phyloP scores from a whole-genome alignment of 92 coral and sea anemone species.

The Desmophyllum pertusum region DNA sequence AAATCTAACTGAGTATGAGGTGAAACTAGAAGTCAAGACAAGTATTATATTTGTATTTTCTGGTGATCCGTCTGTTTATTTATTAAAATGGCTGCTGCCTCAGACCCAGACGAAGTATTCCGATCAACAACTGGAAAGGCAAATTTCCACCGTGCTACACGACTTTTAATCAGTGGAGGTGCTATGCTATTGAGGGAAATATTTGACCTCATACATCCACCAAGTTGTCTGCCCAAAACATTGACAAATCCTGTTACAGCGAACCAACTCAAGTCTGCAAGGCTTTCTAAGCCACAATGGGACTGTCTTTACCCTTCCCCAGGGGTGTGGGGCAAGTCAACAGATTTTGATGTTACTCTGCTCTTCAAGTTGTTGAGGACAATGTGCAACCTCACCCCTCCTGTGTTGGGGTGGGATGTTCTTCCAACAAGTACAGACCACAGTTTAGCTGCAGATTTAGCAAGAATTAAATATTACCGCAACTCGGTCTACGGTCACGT shows the following conservation, averaged over 20 bases:
- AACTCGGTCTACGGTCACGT: background rate
- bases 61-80: too few relatives aligned
- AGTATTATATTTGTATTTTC: too few relatives aligned
- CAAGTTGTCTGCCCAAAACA: background rate
- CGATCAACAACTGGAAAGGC: background rate
- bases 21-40: too few relatives aligned
- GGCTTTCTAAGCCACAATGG: background rate
- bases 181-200: background rate
- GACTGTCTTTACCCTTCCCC: background rate
- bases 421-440: background rate
- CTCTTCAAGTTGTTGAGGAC: background rate
- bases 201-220: background rate
- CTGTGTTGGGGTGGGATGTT: background rate
- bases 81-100: background rate
- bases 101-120: background rate
- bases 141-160: background rate
- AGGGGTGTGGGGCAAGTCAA: background rate
- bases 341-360: background rate
- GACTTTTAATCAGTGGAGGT: background rate
- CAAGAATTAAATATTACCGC: background rate
- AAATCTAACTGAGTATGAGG: too few relatives aligned
- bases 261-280: background rate
- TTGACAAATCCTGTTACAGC: background rate
- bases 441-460: background rate
- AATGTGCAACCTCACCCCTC: background rate